These are phyloP conservation scores for Cecidostiba fungosa DNA, from an alignment of 2,888 invertebrate genomes.

Conservation along the genomic window DNA sequence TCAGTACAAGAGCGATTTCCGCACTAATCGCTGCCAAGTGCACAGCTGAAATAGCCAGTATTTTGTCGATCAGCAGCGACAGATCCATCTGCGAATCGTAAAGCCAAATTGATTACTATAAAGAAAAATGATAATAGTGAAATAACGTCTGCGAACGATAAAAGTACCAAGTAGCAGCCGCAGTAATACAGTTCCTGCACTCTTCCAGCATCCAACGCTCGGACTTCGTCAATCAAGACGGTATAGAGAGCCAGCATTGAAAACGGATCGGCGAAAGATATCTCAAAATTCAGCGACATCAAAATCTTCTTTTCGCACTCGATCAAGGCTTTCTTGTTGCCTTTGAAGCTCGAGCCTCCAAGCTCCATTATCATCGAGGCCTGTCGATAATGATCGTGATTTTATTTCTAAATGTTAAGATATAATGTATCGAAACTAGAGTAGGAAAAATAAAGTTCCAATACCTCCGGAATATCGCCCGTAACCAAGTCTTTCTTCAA, in stretches of 20 bases:
- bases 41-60: slow-evolving; percentile 63
- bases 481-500: slow-evolving; percentile 69
- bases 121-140: background rate
- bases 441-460: background rate
- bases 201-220: background rate
- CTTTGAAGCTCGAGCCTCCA: slow-evolving; percentile 53
- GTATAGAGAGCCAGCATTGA: slow-evolving; percentile 65
- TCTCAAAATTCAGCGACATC: slow-evolving; percentile 67
- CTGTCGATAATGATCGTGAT: slow-evolving; percentile 62
- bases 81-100: slow-evolving; percentile 70
- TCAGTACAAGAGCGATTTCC: slow-evolving; percentile 67
- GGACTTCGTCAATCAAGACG: slow-evolving; percentile 37
- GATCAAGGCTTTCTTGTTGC: slow-evolving; percentile 56
- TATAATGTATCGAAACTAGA: no score
- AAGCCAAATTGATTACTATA: background rate
- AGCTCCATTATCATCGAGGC: slow-evolving; percentile 66
- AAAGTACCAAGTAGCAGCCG: slow-evolving; percentile 70
- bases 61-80: slow-evolving; percentile 68
- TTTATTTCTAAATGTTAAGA: background rate
- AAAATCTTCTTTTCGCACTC: slow-evolving; percentile 70
- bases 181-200: slow-evolving; percentile 65
- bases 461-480: slow-evolving; percentile 67
- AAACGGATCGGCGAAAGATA: slow-evolving; percentile 71
- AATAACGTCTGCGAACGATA: no score
- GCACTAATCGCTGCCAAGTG: slow-evolving; percentile 66